These are phyloP conservation scores for Sebastes nivosus DNA, from an alignment of 2,797 vertebrate genomes.

Conservation along the genomic window DNA sequence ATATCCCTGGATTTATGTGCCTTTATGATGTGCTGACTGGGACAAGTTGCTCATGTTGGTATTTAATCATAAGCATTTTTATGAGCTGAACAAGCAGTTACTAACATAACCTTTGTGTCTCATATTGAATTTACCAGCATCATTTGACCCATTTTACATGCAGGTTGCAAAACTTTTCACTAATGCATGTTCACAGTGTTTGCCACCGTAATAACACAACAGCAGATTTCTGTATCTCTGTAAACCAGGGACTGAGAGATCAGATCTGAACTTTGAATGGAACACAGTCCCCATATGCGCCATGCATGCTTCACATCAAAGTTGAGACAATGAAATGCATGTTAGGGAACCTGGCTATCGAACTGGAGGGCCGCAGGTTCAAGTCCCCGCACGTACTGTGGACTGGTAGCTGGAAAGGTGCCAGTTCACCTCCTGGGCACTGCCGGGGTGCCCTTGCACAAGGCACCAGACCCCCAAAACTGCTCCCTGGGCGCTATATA, in stretches of 20 bases:
- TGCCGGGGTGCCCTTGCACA: too few relatives aligned
- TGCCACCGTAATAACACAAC: neutral
- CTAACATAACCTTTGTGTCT: neutral
- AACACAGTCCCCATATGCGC: neutral
- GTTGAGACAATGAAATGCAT: neutral
- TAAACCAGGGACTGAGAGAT: neutral
- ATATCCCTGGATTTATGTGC: neutral
- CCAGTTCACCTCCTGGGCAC: too few relatives aligned
- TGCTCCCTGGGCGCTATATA: too few relatives aligned
- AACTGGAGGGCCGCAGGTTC: too few relatives aligned
- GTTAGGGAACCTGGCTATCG: neutral
- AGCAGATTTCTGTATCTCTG: neutral
- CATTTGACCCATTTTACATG: neutral
- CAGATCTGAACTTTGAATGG: constrained; percentile 4
- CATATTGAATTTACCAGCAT: neutral
- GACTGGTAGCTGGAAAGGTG: too few relatives aligned
- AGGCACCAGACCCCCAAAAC: too few relatives aligned
- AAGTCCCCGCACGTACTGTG: too few relatives aligned
- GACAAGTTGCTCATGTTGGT: neutral
- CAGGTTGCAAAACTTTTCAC: neutral
- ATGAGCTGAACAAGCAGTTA: neutral
- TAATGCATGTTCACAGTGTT: neutral
- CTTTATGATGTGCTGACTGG: neutral
- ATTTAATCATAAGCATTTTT: constrained; percentile 1
- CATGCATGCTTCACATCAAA: neutral